Conservation (phyloP, 2,797 vertebrate species). For the Phataginus tetradactyla region DNA sequence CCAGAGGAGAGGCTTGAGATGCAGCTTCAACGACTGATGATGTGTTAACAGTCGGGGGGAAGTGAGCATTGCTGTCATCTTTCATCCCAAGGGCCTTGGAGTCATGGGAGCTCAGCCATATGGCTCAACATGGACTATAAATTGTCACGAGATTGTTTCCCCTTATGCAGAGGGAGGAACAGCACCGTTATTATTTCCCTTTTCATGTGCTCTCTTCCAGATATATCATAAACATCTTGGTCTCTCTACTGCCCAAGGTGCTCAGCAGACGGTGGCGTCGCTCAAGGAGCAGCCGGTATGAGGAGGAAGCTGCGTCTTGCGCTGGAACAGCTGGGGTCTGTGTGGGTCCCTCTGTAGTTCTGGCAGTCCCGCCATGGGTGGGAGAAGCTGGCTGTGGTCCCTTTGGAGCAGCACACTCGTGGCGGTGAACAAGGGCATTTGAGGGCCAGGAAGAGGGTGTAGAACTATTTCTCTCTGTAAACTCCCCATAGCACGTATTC, state of each 20-base stretch:
- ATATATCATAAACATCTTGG: not conserved
- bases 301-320: not conserved
- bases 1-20: not conserved
- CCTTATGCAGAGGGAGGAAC: not conserved
- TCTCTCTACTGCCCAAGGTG: not conserved
- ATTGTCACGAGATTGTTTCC: not conserved
- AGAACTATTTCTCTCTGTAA: not conserved
- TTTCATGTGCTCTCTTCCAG: not conserved
- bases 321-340: not conserved
- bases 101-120: not conserved
- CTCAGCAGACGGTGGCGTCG: not conserved
- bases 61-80: fast-evolving
- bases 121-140: not conserved
- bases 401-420: not conserved
- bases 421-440: not conserved
- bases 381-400: not conserved
- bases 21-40: not conserved
- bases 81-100: not conserved
- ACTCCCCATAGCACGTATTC: not conserved
- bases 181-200: not conserved
- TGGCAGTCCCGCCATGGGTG: not conserved
- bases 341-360: not conserved
- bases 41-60: not conserved
- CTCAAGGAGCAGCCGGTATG: fast-evolving
- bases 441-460: not conserved